Evolutionary conservation across 2,888 invertebrate genomes (phyloP).

Genomic region (Cheilosia soror): DNA sequence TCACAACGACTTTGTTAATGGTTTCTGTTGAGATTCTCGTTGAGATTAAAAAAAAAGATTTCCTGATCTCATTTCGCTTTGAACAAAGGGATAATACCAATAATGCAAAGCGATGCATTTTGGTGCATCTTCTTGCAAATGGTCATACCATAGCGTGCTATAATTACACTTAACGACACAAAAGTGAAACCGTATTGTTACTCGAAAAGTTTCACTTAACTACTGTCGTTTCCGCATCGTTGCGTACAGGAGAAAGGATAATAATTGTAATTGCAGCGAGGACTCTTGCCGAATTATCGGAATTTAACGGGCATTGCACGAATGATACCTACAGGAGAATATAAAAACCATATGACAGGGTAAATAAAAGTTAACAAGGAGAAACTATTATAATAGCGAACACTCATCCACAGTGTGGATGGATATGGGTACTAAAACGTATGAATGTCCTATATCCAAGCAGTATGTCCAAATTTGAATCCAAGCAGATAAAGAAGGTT

Average conservation of each 20-base stretch:
- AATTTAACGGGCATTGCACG: constrained; percentile 16
- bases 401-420: not conserved
- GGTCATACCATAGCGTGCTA: constrained; percentile 14
- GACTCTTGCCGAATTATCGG: constrained; percentile 6
- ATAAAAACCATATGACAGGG: not conserved
- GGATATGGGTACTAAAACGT: no score
- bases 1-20: constrained; percentile 44
- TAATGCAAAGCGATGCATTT: constrained; percentile 19
- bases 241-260: constrained; percentile 6
- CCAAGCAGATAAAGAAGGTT: no score
- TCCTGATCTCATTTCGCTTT: not conserved
- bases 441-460: no score
- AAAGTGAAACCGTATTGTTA: constrained; percentile 18
- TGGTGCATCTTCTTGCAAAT: constrained; percentile 4
- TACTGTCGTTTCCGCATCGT: constrained; percentile 1
- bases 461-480: no score
- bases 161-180: constrained; percentile 21
- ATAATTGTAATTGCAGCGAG: constrained; percentile 12
- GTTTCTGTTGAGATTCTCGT: not conserved
- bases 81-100: constrained; percentile 25
- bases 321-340: not conserved
- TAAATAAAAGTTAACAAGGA: not conserved
- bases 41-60: not conserved
- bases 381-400: not conserved
- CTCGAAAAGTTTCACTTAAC: constrained; percentile 26